Evolutionary conservation across 1,140 invertebrate genomes (phyloP).

Genomic region (Drosophila eugracilis): DNA sequence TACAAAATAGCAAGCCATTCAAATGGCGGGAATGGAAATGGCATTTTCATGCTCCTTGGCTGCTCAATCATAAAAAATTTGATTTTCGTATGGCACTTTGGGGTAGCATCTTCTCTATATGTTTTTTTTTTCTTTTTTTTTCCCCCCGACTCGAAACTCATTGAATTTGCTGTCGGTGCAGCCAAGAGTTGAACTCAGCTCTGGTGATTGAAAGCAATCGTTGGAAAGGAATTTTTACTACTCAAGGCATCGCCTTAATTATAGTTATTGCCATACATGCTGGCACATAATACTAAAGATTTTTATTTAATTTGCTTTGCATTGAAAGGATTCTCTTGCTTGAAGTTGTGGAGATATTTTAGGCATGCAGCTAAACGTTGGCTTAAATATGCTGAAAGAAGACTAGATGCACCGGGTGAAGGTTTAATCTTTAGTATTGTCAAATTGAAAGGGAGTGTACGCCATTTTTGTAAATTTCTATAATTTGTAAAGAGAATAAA

Average conservation of each 20-base stretch:
- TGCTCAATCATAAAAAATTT: constrained; percentile 82
- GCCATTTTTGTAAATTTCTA: too few relatives aligned
- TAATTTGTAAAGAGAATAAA: too few relatives aligned
- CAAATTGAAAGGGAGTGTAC: too few relatives aligned
- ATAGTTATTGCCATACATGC: constrained; percentile 34
- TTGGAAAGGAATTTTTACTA: constrained; percentile 22
- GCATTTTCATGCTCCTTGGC: constrained; percentile 72
- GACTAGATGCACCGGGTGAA: background rate
- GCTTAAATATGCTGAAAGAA: background rate
- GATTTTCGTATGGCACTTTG: constrained; percentile 70
- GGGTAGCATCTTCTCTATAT: constrained; percentile 2
- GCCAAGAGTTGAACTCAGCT: constrained; percentile 4
- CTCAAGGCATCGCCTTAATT: constrained; percentile 28
- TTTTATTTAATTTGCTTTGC: constrained; percentile 13
- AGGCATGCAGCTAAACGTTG: background rate
- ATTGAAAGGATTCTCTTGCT: background rate
- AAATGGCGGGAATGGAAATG: constrained; percentile 46
- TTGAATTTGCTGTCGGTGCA: constrained; percentile 29
- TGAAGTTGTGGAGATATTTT: background rate
- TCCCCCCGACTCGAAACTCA: constrained; percentile 26
- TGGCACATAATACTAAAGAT: constrained; percentile 4
- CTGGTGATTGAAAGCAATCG: constrained; percentile 9
- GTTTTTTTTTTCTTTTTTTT: background rate
- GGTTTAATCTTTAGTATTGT: too few relatives aligned
- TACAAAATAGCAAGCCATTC: constrained; percentile 73